Base-by-base conservation (phyloP, 2,888 invertebrate species). In the Brenthis daphne region DNA sequence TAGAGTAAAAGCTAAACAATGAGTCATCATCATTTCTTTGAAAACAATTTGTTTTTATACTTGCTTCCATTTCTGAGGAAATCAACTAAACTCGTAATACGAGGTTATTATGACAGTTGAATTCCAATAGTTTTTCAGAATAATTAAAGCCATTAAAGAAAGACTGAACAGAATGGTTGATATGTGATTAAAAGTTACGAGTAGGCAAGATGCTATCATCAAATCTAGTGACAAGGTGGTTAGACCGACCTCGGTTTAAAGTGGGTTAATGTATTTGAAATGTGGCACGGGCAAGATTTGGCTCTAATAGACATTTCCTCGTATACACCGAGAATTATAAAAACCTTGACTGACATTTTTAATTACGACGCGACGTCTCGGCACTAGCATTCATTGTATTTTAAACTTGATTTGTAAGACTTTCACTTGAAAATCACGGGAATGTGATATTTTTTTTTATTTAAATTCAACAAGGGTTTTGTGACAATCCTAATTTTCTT, bases 181-280 rank as follows among this genome's bases (percentile, higher is more conserved):
- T 56, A 29, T 55, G 20, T 56, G 56, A 51, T 65, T 24, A 65
- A 65, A 66, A 55, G 58, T 47, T 66, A 70, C 67, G 63, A 71
- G 69, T 64, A 60, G 74, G 73, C 72, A 70, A 67, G 73, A 76
- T 73, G 65, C 68, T 69, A 68, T 78, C 73, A 73, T 74, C 77
- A 74, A 80, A 81, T 82, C 77, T 78, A 79, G 78, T 84, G 82
- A 82, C 83, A 80, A 76, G 82, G 80, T 84, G 79, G 81, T 83
- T 81, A 79, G 73, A 77, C 75, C 77, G 85, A 79, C 86, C 87
- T 87, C 84, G 82, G 79, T 75, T 79, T 68, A 82, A 90, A 89
- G 83, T 90, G 81, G 89, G 89, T 88, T 90, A 90, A 91, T 88
- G 87, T 84, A 80, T 83, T 79, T 80, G 77, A 82, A 79, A 90